Evolutionary conservation across 1,140 invertebrate genomes (phyloP).

Genomic region (Samia ricini): DNA sequence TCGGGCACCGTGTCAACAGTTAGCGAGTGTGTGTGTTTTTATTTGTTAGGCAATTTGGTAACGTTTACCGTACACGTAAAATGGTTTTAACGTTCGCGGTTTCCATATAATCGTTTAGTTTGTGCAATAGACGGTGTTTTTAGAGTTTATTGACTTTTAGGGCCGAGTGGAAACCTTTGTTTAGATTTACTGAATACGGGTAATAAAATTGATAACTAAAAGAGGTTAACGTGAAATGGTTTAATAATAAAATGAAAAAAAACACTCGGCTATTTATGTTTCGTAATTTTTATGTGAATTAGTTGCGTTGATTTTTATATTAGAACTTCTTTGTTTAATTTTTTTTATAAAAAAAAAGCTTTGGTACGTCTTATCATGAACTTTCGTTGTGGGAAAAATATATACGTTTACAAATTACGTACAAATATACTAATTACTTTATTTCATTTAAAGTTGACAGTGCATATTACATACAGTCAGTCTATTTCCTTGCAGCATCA

Average conservation of each 20-base stretch:
- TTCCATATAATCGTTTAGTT: constrained; percentile 54
- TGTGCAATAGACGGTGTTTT: constrained; percentile 70
- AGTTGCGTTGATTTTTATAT: constrained; percentile 13
- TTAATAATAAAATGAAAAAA: constrained; percentile 3
- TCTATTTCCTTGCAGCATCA: too few relatives aligned
- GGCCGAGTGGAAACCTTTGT: constrained; percentile 68
- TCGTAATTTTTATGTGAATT: background rate
- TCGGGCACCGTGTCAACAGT: constrained; percentile 22
- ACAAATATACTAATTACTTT: too few relatives aligned
- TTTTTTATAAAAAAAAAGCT: too few relatives aligned
- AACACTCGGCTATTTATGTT: constrained; percentile 13
- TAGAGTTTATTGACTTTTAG: constrained; percentile 66
- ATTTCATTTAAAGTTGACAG: too few relatives aligned
- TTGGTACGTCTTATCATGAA: too few relatives aligned
- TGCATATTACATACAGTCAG: too few relatives aligned
- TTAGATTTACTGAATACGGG: constrained; percentile 47
- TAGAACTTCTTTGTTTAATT: background rate
- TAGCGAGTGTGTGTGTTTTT: constrained; percentile 40
- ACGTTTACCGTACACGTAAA: constrained; percentile 49
- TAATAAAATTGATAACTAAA: constrained; percentile 56
- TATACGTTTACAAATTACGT: too few relatives aligned
- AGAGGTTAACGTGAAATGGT: constrained; percentile 22
- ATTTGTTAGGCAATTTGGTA: constrained; percentile 67
- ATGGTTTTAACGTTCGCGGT: constrained; percentile 60
- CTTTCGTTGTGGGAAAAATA: too few relatives aligned